Conservation (phyloP, 2,888 invertebrate genomes). For the Ecliptopera silaceata region DNA sequence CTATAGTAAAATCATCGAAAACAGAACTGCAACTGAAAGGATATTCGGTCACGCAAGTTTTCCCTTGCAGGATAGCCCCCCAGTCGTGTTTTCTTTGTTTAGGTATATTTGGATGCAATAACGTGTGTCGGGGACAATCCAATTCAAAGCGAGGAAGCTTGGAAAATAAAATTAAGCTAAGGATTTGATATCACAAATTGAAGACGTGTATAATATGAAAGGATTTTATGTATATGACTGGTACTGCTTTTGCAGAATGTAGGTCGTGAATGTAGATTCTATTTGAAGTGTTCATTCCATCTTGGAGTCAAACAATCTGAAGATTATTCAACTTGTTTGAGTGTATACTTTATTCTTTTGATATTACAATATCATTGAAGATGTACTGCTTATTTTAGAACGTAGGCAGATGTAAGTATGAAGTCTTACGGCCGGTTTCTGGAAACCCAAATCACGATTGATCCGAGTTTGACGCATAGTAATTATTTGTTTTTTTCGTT, state of each 20-base stretch:
- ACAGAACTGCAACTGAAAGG: no score
- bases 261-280: conserved; percentile 14
- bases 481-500: no score
- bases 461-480: no score
- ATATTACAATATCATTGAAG: no score
- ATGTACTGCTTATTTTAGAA: no score
- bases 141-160: conserved; percentile 33
- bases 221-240: conserved; percentile 20
- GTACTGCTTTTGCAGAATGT: conserved; percentile 15
- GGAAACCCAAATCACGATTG: no score
- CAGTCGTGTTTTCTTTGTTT: conserved; percentile 19
- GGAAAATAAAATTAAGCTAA: conserved; percentile 36
- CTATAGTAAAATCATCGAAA: no score
- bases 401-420: no score
- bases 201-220: conserved; percentile 32
- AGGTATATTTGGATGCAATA: conserved; percentile 31
- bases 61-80: no score
- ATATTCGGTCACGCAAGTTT: no score
- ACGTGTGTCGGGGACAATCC: conserved; percentile 36
- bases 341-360: neutral
- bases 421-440: no score
- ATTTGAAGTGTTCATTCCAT: conserved; percentile 5
- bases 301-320: conserved; percentile 3
- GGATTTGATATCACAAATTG: conserved; percentile 38
- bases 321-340: neutral